phyloP scores from a whole-genome alignment of 2,113 vertebrate genomes.

The Genyomyrus donnyi region DNA sequence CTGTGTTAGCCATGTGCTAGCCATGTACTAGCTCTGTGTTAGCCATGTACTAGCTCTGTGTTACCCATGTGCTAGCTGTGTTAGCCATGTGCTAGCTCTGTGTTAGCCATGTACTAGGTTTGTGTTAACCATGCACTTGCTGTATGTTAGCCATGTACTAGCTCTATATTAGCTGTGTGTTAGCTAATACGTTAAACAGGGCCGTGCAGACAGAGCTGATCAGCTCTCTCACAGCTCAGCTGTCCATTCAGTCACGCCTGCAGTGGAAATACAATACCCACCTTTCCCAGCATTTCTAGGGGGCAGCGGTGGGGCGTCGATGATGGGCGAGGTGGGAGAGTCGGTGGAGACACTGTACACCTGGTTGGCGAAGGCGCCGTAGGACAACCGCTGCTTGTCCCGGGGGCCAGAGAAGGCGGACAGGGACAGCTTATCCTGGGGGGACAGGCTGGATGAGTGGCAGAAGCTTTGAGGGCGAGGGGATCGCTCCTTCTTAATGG shows the following conservation, averaged over 20 bases:
- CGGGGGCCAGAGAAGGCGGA: constrained; percentile 69
- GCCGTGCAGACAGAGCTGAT: neutral
- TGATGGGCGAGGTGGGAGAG: constrained; percentile 66
- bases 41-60: neutral
- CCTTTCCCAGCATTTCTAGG: constrained; percentile 76
- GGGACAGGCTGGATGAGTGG: constrained; percentile 78
- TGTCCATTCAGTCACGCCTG: neutral
- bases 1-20: neutral
- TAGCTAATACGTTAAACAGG: neutral
- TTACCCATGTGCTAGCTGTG: neutral
- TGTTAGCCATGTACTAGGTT: neutral
- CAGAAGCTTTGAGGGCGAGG: constrained; percentile 82
- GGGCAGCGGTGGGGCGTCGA: constrained; percentile 68
- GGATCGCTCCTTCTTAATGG: constrained; percentile 80
- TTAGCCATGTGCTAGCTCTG: too few relatives aligned
- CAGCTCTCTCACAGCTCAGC: neutral
- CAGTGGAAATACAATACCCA: constrained; percentile 31
- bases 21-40: neutral
- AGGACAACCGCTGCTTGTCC: constrained; percentile 81
- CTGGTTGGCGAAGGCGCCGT: constrained; percentile 76
- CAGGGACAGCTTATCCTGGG: constrained; percentile 77
- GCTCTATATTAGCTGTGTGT: neutral
- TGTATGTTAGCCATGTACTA: neutral
- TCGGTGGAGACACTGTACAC: constrained; percentile 71
- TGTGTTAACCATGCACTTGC: neutral